Conservation (phyloP, 2,888 invertebrate species). For the Torymus auratus region DNA sequence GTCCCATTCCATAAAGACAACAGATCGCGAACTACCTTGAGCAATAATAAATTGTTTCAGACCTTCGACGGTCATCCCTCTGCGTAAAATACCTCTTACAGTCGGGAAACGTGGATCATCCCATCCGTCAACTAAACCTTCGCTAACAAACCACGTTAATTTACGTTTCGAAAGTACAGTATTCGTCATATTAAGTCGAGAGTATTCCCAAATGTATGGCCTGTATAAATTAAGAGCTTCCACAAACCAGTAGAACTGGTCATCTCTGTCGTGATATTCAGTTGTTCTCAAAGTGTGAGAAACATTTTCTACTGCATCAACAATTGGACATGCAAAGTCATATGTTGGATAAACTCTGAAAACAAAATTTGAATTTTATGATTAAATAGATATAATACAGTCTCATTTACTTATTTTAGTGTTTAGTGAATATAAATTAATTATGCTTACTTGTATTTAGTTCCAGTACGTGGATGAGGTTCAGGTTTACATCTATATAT, state of each 20-base stretch:
- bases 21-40: constrained; percentile 97
- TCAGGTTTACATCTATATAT: constrained; percentile 99
- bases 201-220: constrained; percentile 97
- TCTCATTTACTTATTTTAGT: constrained; percentile 4
- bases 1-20: constrained; percentile 99
- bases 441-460: constrained; percentile 89
- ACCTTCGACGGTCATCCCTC: constrained; percentile 98
- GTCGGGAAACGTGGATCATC: constrained; percentile 99
- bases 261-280: constrained; percentile 98
- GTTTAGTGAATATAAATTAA: constrained; percentile 10
- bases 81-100: constrained; percentile 94
- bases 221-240: constrained; percentile 91
- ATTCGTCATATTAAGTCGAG: constrained; percentile 96
- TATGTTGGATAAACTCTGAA: constrained; percentile 98
- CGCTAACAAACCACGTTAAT: constrained; percentile 97
- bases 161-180: constrained; percentile 98
- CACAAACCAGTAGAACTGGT: constrained; percentile 98
- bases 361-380: constrained; percentile 55
- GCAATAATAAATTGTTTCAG: constrained; percentile 97
- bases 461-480: constrained; percentile 94
- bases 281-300: constrained; percentile 98
- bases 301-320: constrained; percentile 97
- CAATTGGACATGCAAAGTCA: constrained; percentile 99
- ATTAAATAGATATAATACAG: not conserved
- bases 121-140: constrained; percentile 98